Conservation (phyloP, 2,888 invertebrate species). For the Hemicrepidius hirtus region DNA sequence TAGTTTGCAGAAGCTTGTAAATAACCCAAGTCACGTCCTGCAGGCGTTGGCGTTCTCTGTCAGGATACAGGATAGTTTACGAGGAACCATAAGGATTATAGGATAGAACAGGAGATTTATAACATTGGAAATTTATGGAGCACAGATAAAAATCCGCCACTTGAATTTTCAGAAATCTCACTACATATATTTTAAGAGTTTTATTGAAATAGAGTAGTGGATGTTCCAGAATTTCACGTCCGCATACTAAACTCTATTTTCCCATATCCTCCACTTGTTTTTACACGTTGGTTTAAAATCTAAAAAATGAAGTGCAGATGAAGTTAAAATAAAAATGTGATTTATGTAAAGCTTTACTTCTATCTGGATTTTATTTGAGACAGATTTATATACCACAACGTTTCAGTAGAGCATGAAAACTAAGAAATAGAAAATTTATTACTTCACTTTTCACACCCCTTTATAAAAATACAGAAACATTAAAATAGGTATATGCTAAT, state of each 20-base stretch:
- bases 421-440: constrained; percentile 1
- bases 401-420: constrained; percentile 8
- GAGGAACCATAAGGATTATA: constrained; percentile 47
- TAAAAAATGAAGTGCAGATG: constrained; percentile 27
- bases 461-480: too few relatives aligned
- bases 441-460: background rate
- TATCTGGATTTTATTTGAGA: constrained; percentile 11
- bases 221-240: background rate
- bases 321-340: constrained; percentile 29
- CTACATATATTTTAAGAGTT: constrained; percentile 25
- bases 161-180: constrained; percentile 38
- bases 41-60: constrained; percentile 49
- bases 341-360: constrained; percentile 22
- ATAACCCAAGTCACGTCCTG: constrained; percentile 47
- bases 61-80: constrained; percentile 50
- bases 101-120: constrained; percentile 48
- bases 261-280: constrained; percentile 10
- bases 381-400: constrained; percentile 19
- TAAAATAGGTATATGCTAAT: too few relatives aligned
- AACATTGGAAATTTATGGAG: constrained; percentile 45
- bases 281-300: background rate
- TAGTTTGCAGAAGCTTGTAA: constrained; percentile 44
- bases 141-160: constrained; percentile 44
- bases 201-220: constrained; percentile 15
- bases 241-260: background rate